These are phyloP conservation scores for Geotrupes spiniger DNA, from an alignment of 2,888 invertebrate genomes.

Conservation along the genomic window DNA sequence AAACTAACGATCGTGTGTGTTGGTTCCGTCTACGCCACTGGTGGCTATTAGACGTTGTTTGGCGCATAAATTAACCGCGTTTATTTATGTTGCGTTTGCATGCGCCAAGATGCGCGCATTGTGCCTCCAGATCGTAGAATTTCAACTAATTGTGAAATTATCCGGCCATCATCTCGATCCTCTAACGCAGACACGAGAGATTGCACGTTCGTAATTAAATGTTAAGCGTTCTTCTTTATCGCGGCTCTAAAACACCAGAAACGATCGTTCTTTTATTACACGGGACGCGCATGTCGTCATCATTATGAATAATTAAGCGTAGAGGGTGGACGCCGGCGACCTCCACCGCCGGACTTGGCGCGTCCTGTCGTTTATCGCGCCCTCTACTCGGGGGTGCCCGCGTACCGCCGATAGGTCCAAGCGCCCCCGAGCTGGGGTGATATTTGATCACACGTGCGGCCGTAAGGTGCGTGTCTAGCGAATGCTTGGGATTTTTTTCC, in stretches of 20 bases:
- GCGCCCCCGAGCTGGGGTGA: constrained; percentile 33
- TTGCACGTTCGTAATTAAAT: constrained; percentile 11
- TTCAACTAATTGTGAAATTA: constrained; percentile 15
- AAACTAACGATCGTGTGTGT: too few relatives aligned
- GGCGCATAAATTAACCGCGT: too few relatives aligned
- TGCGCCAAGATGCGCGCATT: too few relatives aligned
- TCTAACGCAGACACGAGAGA: not conserved
- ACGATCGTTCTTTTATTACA: constrained; percentile 14
- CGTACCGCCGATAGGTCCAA: constrained; percentile 23
- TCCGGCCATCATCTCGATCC: constrained; percentile 6
- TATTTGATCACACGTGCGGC: constrained; percentile 41
- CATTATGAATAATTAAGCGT: constrained; percentile 15
- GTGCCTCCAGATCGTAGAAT: constrained; percentile 3
- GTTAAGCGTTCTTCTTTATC: constrained; percentile 15
- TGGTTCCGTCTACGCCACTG: too few relatives aligned
- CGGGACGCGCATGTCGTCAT: constrained; percentile 1
- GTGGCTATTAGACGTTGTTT: too few relatives aligned
- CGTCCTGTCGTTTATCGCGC: constrained; percentile 22
- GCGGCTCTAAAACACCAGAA: constrained; percentile 16
- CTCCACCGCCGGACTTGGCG: constrained; percentile 11
- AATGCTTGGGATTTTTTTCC: constrained; percentile 38
- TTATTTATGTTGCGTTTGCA: too few relatives aligned
- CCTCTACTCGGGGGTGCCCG: constrained; percentile 27
- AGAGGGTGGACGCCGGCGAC: constrained; percentile 6
- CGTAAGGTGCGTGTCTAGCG: constrained; percentile 38